A percentile compares a stretch with the other conserved stretches of the same genome.
Conservation (phyloP, 2,888 invertebrate genomes). For the Oxycera nigricornis region DNA sequence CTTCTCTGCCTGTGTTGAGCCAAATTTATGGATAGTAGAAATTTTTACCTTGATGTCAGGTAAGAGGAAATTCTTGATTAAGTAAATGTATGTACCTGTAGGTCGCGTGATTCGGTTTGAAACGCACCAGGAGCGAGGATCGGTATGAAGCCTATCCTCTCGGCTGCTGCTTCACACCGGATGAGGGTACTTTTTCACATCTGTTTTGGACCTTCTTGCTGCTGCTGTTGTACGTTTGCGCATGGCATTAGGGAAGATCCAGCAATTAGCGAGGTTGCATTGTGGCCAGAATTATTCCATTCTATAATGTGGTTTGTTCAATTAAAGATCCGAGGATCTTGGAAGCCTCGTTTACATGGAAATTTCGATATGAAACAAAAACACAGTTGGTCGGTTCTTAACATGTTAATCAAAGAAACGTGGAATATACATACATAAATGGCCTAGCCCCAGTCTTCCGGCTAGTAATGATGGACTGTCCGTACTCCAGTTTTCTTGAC, state of each 20-base stretch:
- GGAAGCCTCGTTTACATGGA: no score
- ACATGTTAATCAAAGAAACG: no score
- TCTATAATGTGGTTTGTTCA: neutral
- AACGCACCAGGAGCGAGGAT: no score
- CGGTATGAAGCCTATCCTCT: no score
- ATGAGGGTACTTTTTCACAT: neutral
- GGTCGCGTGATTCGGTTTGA: neutral
- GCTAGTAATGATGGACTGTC: no score
- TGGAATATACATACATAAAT: no score
- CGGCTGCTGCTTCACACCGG: neutral
- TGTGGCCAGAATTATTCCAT: neutral
- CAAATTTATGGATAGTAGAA: neutral
- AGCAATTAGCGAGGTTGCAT: neutral
- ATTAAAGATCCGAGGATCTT: no score
- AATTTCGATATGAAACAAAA: no score
- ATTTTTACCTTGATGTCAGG: conserved; percentile 8
- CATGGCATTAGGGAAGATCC: neutral
- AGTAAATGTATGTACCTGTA: conserved; percentile 4
- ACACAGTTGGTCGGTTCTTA: no score
- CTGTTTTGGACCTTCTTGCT: neutral
- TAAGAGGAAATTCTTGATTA: neutral
- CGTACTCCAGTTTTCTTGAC: no score
- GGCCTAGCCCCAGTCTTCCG: no score
- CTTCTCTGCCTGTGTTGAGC: neutral
- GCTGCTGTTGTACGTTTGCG: neutral